Percentiles rank a stretch among this genome's conserved stretches.
Evolutionary conservation across 2,113 vertebrate species (phyloP).

Genomic region (Zapornia atra): DNA sequence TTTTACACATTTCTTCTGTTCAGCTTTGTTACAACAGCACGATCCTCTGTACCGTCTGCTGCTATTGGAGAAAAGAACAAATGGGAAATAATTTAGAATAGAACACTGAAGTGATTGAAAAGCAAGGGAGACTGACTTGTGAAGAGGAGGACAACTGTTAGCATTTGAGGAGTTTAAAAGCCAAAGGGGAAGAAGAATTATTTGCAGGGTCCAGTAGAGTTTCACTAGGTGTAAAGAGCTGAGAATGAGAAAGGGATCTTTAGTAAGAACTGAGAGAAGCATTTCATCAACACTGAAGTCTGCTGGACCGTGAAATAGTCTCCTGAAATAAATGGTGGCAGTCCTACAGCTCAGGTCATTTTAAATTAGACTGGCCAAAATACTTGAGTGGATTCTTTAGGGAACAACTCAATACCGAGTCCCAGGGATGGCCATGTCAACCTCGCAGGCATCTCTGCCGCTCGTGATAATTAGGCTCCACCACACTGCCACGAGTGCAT

Average conservation of each 20-base stretch:
- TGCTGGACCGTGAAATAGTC: slow-evolving; percentile 54
- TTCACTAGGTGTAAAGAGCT: neutral
- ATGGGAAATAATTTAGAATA: slow-evolving; percentile 22
- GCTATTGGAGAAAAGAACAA: neutral
- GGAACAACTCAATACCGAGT: slow-evolving; percentile 14
- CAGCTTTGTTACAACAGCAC: neutral
- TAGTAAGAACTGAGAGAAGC: slow-evolving; percentile 49
- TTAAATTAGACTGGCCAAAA: slow-evolving; percentile 41
- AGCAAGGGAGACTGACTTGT: neutral
- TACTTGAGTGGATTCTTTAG: neutral
- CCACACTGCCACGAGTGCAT: accelerated
- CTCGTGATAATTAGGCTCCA: neutral
- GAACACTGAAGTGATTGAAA: slow-evolving; percentile 5
- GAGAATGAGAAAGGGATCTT: slow-evolving; percentile 46
- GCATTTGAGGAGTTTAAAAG: slow-evolving; percentile 18
- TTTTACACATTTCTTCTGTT: neutral
- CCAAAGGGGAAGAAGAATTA: slow-evolving; percentile 44
- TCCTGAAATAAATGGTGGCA: slow-evolving; percentile 24
- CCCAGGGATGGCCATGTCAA: neutral
- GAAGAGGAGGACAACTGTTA: slow-evolving; percentile 17
- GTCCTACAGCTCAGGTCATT: neutral
- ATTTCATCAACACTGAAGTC: slow-evolving; percentile 37
- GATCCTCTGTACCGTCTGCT: neutral
- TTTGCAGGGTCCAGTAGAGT: slow-evolving; percentile 24
- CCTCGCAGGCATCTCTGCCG: neutral